phyloP scores from a whole-genome alignment of 2,888 invertebrate genomes.

The Candidula unifasciata region DNA sequence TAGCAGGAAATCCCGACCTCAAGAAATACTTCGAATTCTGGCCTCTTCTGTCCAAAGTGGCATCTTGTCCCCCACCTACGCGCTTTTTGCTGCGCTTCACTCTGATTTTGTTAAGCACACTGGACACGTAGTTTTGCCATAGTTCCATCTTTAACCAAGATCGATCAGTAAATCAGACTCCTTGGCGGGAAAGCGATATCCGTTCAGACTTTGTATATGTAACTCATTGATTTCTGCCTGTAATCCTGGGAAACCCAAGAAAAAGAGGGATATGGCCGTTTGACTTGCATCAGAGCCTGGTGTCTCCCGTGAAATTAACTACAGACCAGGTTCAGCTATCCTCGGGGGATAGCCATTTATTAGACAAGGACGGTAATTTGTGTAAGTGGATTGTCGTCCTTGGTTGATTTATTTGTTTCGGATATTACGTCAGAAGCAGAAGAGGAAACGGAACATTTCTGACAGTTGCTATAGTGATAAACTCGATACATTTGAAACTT shows the following conservation, averaged over 20 bases:
- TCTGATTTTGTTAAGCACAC: background rate
- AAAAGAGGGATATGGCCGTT: background rate
- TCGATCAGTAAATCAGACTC: slow-evolving; percentile 1
- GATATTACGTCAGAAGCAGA: background rate
- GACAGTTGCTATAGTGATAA: too few species aligned
- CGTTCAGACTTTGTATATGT: slow-evolving; percentile 10
- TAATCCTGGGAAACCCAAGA: background rate
- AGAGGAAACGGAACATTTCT: too few species aligned
- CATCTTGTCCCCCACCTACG: too few species aligned
- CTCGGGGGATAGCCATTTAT: background rate
- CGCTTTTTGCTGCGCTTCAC: background rate
- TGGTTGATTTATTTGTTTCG: too few species aligned
- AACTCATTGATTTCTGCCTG: background rate
- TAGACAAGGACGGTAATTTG: background rate
- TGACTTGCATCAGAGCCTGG: background rate
- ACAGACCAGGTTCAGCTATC: background rate
- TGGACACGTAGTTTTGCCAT: background rate
- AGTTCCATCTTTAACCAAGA: background rate
- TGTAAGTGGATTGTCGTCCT: too few species aligned
- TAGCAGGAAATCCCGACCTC: too few species aligned
- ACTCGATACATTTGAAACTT: too few species aligned
- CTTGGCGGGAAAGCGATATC: background rate
- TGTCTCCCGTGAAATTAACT: background rate
- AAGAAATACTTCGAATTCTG: too few species aligned
- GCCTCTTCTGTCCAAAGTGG: too few species aligned